These are phyloP conservation scores for Holacanthella duospinosa DNA, from an alignment of 2,888 invertebrate species.

Conservation along the genomic window DNA sequence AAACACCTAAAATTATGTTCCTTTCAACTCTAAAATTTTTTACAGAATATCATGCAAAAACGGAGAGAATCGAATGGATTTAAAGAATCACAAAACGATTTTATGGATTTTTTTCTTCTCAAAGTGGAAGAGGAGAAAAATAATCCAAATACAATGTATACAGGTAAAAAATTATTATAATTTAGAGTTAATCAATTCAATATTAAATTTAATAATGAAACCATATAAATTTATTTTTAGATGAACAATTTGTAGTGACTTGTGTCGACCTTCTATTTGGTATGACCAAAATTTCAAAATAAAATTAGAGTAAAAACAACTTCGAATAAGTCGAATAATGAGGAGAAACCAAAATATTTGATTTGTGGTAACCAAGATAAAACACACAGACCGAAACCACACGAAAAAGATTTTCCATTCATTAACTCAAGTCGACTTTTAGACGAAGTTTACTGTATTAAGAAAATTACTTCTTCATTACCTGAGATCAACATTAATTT, in stretches of 20 bases:
- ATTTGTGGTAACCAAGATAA: too few relatives aligned
- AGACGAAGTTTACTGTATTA: too few relatives aligned
- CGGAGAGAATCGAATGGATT: background rate
- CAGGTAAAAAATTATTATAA: too few relatives aligned
- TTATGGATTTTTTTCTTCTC: background rate
- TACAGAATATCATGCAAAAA: background rate
- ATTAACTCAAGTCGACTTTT: too few relatives aligned
- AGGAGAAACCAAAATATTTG: too few relatives aligned
- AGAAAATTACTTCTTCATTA: too few relatives aligned
- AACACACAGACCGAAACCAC: too few relatives aligned
- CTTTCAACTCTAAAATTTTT: background rate
- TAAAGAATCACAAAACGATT: background rate
- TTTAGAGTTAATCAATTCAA: background rate
- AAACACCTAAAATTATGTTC: too few relatives aligned
- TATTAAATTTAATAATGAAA: background rate
- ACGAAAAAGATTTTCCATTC: too few relatives aligned
- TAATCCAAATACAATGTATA: background rate
- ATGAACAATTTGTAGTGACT: constrained; percentile 5
- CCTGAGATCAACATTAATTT: background rate
- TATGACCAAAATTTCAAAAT: background rate
- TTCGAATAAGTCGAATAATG: too few relatives aligned
- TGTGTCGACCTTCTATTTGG: constrained; percentile 5
- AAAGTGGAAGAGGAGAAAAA: constrained; percentile 1
- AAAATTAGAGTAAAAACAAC: too few relatives aligned
- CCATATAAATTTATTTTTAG: background rate